Base-by-base conservation (phyloP, 2,797 vertebrate species). In the Loriculus beryllinus region DNA sequence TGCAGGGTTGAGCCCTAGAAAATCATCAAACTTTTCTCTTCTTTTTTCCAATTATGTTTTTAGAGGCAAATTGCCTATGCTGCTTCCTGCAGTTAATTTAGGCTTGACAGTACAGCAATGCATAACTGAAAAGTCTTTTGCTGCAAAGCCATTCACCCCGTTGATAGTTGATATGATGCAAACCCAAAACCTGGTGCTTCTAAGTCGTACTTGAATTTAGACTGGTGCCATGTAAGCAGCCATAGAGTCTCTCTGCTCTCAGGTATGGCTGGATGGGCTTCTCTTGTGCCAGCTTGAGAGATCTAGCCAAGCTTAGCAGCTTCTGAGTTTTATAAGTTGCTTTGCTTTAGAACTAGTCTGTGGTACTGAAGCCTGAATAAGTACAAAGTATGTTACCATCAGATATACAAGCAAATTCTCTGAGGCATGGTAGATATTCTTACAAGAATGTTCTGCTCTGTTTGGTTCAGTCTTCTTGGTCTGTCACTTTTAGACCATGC, bases 371-470 rank as follows among this genome's bases (percentile, higher is more conserved):
- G 21, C 68, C 64, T 45, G 35, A 89, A 5, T 82, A 95, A 97
- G 82, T 93, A 92, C 74, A 63, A 91, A 92, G 91, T 86, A 47
- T 56, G 87, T 94, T 94, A 83, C 83, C 87, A 91, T 96, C 84
- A 96, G 88, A 96, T 92, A 88, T 10, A 95, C 82, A 97, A 97
- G 96, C 91, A 95, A 85, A 95, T 96, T 87, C 72, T 96, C 93
- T 88, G 84, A 94, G 88, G 82, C 67, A 85, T 8, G 14, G 85
- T 40, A 86, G 72, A 83, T 95, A 64, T 87, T 93, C 93, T 92
- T 86, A 92, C 48, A 83, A 72, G 70, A 94, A 95, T 47, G 88
- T 95, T 97, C 86, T 96, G 94, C 88, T 97, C 83, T 74, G 67
- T 90, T 96, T 96, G n/a, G 57, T 92, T 97, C 86, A 59, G 51